Evolutionary conservation across 1,140 invertebrate genomes (phyloP), one percentile per base, ranked within the genome.

Genomic region (Harpegnathos saltator): DNA sequence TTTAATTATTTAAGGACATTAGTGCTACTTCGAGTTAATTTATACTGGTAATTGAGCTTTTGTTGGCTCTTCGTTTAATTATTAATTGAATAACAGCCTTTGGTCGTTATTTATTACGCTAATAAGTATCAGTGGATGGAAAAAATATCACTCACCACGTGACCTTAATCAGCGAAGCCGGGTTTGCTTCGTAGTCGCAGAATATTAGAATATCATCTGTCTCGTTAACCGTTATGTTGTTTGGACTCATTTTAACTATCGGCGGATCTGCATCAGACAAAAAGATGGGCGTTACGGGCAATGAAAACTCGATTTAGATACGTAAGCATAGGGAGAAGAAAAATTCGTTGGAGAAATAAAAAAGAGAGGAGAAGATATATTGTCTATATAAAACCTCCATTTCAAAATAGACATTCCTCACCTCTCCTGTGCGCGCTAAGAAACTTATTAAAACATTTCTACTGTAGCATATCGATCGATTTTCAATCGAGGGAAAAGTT

Each of bases 121-220:
- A 11, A 9, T 29, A 15, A 4, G 22, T 38, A 24, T 62, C 9
- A 58, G 19, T 24, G 7, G 0, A n/a, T 11, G 5, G 15, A 2
- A 24, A 71, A 69, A 58, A 9, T 44, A 44, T 17, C 7, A 94
- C 95, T 96, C 95, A 98, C 97, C 97, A 98, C 90, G 96, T 95
- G 59, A 97, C 97, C 77, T 95, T 95, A n/a, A 94, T 95, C 11
- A 98, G 93, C 1, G 89, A 86, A 7, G 96, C 96, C 1, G 98
- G 97, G 94, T 98, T 98, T 59, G 97, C 97, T 77, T 97, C 96
- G 92, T 97, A 98, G 75, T 96, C 95, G 91, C 97, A 98, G 87
- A 96, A 96, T 15, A 98, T 94, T 48, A 97, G 93, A 68, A 97
- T 95, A 87, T 97, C 96, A 50, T 95, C 95, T 14, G 96, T 96